A percentile compares a stretch with the other conserved stretches of the same genome.
Evolutionary conservation across 2,888 invertebrate genomes (phyloP).

Genomic region (Ptilodon capucinus): DNA sequence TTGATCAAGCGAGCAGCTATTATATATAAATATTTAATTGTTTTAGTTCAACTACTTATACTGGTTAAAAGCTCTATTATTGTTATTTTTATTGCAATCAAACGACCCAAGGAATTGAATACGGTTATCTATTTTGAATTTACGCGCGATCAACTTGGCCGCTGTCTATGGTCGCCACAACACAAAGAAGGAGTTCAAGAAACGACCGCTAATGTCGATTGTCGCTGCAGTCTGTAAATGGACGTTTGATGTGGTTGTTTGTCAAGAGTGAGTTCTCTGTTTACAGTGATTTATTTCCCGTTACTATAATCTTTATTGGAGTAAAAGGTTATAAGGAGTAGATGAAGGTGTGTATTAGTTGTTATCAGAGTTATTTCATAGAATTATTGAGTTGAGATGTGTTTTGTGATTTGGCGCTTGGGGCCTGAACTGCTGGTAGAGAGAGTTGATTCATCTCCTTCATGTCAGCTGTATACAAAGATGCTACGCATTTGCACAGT

Average conservation of each 20-base stretch:
- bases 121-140: constrained; percentile 3
- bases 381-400: constrained; percentile 25
- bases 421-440: constrained; percentile 59
- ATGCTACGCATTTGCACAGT: constrained; percentile 75
- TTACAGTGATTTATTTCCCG: constrained; percentile 81
- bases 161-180: constrained; percentile 62
- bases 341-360: constrained; percentile 82
- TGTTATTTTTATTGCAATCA: too few species aligned
- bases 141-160: constrained; percentile 13
- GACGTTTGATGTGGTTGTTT: constrained; percentile 85
- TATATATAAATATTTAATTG: too few species aligned
- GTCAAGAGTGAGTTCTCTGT: constrained; percentile 86
- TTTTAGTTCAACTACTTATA: too few species aligned
- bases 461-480: constrained; percentile 81
- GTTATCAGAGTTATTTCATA: constrained; percentile 37
- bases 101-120: too few species aligned
- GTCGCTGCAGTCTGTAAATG: constrained; percentile 86
- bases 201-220: constrained; percentile 60
- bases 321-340: constrained; percentile 82
- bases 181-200: constrained; percentile 61
- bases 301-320: constrained; percentile 74
- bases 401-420: constrained; percentile 67
- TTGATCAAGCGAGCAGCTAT: too few species aligned
- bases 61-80: too few species aligned
- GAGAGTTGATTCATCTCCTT: constrained; percentile 69